phyloP scores from a whole-genome alignment of 2,797 vertebrate species.

The Ibycter americanus region DNA sequence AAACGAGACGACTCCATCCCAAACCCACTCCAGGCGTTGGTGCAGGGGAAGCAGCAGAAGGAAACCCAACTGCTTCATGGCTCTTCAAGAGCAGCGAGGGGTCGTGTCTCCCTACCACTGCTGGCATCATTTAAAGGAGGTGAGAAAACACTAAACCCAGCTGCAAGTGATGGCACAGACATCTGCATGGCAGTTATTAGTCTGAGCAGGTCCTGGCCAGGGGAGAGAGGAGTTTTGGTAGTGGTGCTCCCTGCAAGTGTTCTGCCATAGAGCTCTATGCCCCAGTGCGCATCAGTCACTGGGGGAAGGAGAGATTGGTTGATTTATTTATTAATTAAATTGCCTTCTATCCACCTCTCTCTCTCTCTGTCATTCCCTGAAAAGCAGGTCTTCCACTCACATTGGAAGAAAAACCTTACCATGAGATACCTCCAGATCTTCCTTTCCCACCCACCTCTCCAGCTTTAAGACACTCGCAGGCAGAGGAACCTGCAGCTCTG shows the following conservation, averaged over 20 bases:
- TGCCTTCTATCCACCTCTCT: not conserved
- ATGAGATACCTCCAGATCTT: not conserved
- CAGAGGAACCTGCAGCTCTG: not conserved
- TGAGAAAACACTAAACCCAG: not conserved
- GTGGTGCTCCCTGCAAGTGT: not conserved
- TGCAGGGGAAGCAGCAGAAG: not conserved
- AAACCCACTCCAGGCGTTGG: not conserved
- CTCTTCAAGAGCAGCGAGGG: not conserved
- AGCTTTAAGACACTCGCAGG: accelerated
- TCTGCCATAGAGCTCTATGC: not conserved
- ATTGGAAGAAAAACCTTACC: not conserved
- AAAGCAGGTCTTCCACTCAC: not conserved
- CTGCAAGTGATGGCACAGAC: not conserved
- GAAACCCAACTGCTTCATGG: not conserved
- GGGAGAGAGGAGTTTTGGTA: not conserved
- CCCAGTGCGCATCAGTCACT: accelerated
- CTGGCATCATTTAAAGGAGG: not conserved
- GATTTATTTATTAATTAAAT: not conserved
- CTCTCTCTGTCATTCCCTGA: not conserved
- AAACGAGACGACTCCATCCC: accelerated
- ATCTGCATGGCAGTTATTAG: not conserved
- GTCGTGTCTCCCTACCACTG: too few species aligned
- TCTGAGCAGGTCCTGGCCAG: not conserved
- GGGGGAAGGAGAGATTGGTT: not conserved
- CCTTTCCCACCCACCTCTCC: not conserved